Evolutionary conservation across 1,140 invertebrate genomes (phyloP).

Genomic region (Tetramorium simillimum): DNA sequence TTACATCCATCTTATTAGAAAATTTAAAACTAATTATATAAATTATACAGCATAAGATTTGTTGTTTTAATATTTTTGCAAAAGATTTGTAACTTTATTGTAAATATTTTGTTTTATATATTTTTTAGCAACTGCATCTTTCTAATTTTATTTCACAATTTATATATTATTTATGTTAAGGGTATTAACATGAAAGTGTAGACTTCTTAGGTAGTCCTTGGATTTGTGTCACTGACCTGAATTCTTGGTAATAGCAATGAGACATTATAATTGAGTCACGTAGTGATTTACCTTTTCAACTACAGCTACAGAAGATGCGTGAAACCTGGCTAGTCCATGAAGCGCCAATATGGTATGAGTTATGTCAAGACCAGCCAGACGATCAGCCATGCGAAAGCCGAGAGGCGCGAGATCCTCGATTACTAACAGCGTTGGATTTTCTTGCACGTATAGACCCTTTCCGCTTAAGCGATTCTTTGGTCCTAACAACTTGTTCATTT

Average conservation of each 20-base stretch:
- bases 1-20: no score
- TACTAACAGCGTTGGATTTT: conserved; percentile 83
- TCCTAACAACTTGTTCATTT: conserved; percentile 78
- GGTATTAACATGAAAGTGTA: background rate
- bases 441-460: conserved; percentile 76
- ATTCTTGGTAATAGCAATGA: background rate
- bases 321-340: conserved; percentile 86
- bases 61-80: background rate
- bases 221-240: background rate
- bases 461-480: conserved; percentile 68
- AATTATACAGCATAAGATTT: background rate
- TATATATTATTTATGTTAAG: background rate
- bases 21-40: background rate
- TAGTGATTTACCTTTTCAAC: conserved; percentile 82
- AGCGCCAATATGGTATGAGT: conserved; percentile 85
- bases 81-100: background rate
- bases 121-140: background rate
- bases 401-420: conserved; percentile 85
- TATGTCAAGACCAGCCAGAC: conserved; percentile 85
- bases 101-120: background rate
- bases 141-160: background rate
- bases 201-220: background rate
- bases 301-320: conserved; percentile 86
- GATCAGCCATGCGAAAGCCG: conserved; percentile 87
- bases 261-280: background rate